These are phyloP conservation scores for Cynopterus brachyotis DNA, from an alignment of 2,113 vertebrate species.

Conservation along the genomic window DNA sequence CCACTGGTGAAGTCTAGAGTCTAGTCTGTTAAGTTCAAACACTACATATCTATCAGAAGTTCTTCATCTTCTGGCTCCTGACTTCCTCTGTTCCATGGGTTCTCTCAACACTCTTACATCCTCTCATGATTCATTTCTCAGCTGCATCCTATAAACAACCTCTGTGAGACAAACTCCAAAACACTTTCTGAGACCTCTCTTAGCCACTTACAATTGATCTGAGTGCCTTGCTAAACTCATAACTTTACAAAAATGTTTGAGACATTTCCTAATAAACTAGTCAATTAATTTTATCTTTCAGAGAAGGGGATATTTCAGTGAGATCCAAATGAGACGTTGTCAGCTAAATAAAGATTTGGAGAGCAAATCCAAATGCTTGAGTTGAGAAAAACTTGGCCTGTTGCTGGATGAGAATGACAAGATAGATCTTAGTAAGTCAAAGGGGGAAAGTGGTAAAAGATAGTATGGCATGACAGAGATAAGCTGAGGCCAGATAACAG, in stretches of 20 bases:
- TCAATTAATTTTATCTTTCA: neutral
- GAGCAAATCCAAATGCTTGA: neutral
- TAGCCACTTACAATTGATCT: neutral
- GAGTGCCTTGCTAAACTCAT: neutral
- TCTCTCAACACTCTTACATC: neutral
- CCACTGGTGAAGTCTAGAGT: neutral
- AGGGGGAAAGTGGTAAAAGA: neutral
- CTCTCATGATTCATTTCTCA: neutral
- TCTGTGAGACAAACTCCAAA: neutral
- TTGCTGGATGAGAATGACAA: neutral
- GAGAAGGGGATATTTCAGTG: neutral
- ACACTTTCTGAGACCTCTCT: neutral
- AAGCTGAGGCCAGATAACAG: neutral
- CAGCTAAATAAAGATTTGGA: neutral
- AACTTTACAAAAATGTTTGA: neutral
- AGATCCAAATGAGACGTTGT: neutral
- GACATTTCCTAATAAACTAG: neutral
- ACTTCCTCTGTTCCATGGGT: neutral
- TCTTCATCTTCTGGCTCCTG: neutral
- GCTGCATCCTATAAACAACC: neutral
- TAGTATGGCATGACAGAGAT: neutral
- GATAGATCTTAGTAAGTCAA: neutral
- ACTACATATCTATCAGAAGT: neutral
- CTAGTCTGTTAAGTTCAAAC: neutral
- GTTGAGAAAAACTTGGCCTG: neutral